A percentile compares a stretch with the other conserved stretches of the same genome.
These are phyloP conservation scores for Temnothorax rugatulus DNA, from an alignment of 2,888 invertebrate species.

Conservation along the genomic window DNA sequence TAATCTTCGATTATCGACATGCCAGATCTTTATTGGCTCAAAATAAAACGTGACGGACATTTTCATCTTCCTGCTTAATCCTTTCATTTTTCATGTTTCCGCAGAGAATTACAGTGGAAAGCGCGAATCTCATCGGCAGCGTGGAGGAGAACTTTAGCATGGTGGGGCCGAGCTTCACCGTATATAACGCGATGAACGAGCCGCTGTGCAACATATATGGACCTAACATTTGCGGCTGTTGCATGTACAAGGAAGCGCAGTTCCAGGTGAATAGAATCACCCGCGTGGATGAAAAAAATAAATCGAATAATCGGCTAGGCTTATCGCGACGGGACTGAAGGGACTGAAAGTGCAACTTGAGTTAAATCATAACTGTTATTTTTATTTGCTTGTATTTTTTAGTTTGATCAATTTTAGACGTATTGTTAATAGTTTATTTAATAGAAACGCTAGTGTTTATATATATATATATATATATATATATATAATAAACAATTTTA, in stretches of 20 bases:
- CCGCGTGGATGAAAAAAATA: neutral
- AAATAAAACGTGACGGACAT: neutral
- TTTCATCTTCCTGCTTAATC: neutral
- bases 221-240: slow-evolving; percentile 90
- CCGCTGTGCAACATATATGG: slow-evolving; percentile 91
- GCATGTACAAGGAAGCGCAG: slow-evolving; percentile 88
- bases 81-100: slow-evolving; percentile 34
- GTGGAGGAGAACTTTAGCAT: slow-evolving; percentile 91
- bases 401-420: neutral
- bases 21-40: neutral
- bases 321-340: neutral
- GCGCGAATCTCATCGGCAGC: slow-evolving; percentile 89
- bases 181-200: slow-evolving; percentile 89
- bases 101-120: slow-evolving; percentile 79
- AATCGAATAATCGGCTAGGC: neutral
- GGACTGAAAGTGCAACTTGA: neutral
- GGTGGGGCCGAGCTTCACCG: slow-evolving; percentile 90
- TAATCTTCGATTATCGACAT: neutral
- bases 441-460: slow-evolving; percentile 6
- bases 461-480: too few relatives aligned
- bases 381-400: neutral
- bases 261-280: slow-evolving; percentile 87
- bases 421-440: neutral
- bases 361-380: neutral
- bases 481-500: slow-evolving; percentile 5